These are phyloP conservation scores for Buathra laborator DNA, from an alignment of 2,888 invertebrate species.

Conservation along the genomic window DNA sequence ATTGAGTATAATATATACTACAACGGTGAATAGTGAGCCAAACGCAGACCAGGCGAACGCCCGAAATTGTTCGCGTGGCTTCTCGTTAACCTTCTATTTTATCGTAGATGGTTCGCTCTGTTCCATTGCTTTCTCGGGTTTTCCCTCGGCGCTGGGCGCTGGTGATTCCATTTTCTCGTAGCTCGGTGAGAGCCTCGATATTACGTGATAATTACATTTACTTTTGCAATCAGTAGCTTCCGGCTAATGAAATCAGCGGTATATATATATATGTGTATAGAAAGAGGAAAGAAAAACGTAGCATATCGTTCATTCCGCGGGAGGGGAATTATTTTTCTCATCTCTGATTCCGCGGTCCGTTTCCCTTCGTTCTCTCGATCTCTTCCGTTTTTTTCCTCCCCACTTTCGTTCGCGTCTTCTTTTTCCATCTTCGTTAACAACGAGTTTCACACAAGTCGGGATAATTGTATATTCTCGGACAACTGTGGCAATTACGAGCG, in stretches of 20 bases:
- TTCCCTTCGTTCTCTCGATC: slow-evolving; percentile 39
- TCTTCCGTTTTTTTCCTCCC: background rate
- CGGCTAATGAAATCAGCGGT: slow-evolving; percentile 40
- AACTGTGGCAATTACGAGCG: background rate
- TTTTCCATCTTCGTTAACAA: slow-evolving; percentile 3
- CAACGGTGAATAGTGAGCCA: background rate
- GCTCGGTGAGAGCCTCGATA: slow-evolving; percentile 15
- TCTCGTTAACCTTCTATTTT: slow-evolving; percentile 24
- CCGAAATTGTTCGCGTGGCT: slow-evolving; percentile 8
- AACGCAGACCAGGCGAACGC: background rate
- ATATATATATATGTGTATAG: background rate
- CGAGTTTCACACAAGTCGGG: background rate
- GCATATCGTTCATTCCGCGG: slow-evolving; percentile 48
- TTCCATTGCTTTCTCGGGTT: slow-evolving; percentile 30
- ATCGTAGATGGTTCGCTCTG: slow-evolving; percentile 1
- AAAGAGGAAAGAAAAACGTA: slow-evolving; percentile 54
- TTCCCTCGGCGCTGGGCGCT: slow-evolving; percentile 30
- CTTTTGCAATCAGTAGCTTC: slow-evolving; percentile 64
- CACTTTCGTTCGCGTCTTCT: background rate
- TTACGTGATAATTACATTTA: slow-evolving; percentile 70
- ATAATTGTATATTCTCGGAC: background rate
- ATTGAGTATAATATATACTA: background rate
- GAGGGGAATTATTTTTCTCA: slow-evolving; percentile 54
- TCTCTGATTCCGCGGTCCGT: slow-evolving; percentile 48
- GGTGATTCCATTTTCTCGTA: slow-evolving; percentile 42